Evolutionary conservation across 2,113 vertebrate genomes (phyloP).

Genomic region (Chascanopsetta lugubris): DNA sequence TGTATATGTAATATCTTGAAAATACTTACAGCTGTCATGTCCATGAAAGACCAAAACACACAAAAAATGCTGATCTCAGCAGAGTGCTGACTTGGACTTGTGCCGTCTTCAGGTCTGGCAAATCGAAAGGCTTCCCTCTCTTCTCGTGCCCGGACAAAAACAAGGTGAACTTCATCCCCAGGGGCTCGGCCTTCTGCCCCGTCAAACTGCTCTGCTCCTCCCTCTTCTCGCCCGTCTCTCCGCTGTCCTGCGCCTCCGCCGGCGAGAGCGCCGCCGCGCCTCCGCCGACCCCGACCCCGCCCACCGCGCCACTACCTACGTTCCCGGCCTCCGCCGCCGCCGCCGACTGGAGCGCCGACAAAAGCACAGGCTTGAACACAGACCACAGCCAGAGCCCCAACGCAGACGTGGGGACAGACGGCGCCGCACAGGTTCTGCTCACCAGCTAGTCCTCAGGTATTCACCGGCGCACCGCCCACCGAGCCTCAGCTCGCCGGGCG

Average conservation of each 20-base stretch:
- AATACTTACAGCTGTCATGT: too few relatives aligned
- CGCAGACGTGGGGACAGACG: slow-evolving; percentile 37
- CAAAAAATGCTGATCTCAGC: too few relatives aligned
- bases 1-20: too few relatives aligned
- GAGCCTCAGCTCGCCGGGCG: slow-evolving; percentile 17
- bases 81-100: slow-evolving; percentile 7
- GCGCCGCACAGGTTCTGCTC: slow-evolving; percentile 55
- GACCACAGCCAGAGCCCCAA: slow-evolving; percentile 48
- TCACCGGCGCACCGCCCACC: slow-evolving; percentile 25
- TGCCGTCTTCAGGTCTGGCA: slow-evolving; percentile 84
- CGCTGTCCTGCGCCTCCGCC: slow-evolving; percentile 67
- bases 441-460: slow-evolving; percentile 74
- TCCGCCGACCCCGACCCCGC: slow-evolving; percentile 75
- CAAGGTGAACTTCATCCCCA: slow-evolving; percentile 98
- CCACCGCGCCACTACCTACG: slow-evolving; percentile 80
- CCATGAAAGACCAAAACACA: not conserved
- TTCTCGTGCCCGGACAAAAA: slow-evolving; percentile 99
- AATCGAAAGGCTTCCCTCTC: slow-evolving; percentile 91
- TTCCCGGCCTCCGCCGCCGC: slow-evolving; percentile 84
- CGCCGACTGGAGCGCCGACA: slow-evolving; percentile 80
- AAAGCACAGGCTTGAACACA: slow-evolving; percentile 49
- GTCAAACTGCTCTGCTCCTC: slow-evolving; percentile 91
- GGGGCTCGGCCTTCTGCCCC: slow-evolving; percentile 96
- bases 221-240: slow-evolving; percentile 77
- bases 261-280: slow-evolving; percentile 75